Percentiles rank a stretch among this genome's conserved stretches.
These are phyloP conservation scores for Stegodyphus dumicola DNA, from an alignment of 1,140 invertebrate species.

Conservation along the genomic window DNA sequence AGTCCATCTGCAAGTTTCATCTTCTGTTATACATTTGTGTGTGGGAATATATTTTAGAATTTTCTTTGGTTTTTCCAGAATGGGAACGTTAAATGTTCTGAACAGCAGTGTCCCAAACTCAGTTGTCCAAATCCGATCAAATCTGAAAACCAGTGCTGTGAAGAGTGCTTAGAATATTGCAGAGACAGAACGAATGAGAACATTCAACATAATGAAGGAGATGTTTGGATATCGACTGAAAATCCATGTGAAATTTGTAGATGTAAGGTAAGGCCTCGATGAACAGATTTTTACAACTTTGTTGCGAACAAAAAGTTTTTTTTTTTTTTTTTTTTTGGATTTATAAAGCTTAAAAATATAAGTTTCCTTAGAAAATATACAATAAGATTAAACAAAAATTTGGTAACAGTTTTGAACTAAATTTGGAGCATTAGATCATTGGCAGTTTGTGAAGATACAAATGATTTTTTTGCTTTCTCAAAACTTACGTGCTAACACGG, in stretches of 20 bases:
- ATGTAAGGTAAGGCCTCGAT: constrained; percentile 76
- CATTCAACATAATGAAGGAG: constrained; percentile 67
- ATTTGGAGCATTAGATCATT: too few relatives aligned
- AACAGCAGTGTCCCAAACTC: constrained; percentile 28
- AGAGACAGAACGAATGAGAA: background rate
- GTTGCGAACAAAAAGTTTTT: background rate
- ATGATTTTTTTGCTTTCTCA: too few relatives aligned
- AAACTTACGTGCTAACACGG: too few relatives aligned
- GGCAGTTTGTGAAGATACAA: too few relatives aligned
- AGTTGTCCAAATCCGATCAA: constrained; percentile 24
- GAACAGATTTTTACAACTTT: background rate
- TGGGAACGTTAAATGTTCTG: constrained; percentile 39
- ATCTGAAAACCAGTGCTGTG: constrained; percentile 30
- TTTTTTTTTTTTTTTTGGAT: background rate
- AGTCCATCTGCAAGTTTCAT: too few relatives aligned
- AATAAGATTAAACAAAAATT: too few relatives aligned
- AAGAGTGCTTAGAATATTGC: constrained; percentile 39
- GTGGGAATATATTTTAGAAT: too few relatives aligned
- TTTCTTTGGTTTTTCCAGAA: constrained; percentile 19
- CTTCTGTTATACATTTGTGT: too few relatives aligned
- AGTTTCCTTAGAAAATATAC: too few relatives aligned
- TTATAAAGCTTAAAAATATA: too few relatives aligned
- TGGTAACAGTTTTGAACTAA: too few relatives aligned
- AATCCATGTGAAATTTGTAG: constrained; percentile 79
- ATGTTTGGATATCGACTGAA: constrained; percentile 69